A percentile compares a stretch with the other conserved stretches of the same genome.
Evolutionary conservation across 1,140 invertebrate genomes (phyloP).

Genomic region (Gryllus bimaculatus): DNA sequence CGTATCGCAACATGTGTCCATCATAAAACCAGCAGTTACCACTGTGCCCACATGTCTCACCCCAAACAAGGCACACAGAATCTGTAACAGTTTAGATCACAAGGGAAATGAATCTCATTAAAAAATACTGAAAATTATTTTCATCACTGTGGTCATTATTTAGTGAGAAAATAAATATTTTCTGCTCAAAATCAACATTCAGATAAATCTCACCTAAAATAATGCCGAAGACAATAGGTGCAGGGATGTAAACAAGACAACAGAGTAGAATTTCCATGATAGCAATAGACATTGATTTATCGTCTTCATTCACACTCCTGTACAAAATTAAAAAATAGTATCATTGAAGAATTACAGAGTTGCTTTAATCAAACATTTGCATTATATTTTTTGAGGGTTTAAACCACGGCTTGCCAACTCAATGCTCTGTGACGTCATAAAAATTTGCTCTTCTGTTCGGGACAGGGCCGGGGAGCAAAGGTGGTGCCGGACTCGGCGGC

Average conservation of each 20-base stretch:
- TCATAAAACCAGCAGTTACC: slow-evolving; percentile 34
- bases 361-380: too few species aligned
- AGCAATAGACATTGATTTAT: slow-evolving; percentile 33
- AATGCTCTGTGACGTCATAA: too few species aligned
- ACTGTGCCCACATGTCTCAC: slow-evolving; percentile 28
- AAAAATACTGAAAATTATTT: too few species aligned
- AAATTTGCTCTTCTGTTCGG: too few species aligned
- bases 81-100: slow-evolving; percentile 23
- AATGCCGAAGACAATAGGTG: slow-evolving; percentile 32
- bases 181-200: too few species aligned
- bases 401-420: too few species aligned
- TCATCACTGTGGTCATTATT: too few species aligned
- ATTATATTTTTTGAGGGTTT: too few species aligned
- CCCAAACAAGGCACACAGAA: slow-evolving; percentile 30
- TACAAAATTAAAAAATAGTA: slow-evolving; percentile 12
- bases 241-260: slow-evolving; percentile 31
- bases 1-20: slow-evolving; percentile 27
- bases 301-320: slow-evolving; percentile 32
- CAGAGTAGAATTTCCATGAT: slow-evolving; percentile 29
- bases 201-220: not conserved
- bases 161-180: too few species aligned
- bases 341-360: too few species aligned
- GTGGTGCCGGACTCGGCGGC: too few species aligned
- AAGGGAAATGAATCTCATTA: not conserved
- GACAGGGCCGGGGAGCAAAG: too few species aligned